A percentile compares a stretch with the other conserved stretches of the same genome.
These are phyloP conservation scores for Karalla daura DNA, from an alignment of 2,797 vertebrate species.

Conservation along the genomic window DNA sequence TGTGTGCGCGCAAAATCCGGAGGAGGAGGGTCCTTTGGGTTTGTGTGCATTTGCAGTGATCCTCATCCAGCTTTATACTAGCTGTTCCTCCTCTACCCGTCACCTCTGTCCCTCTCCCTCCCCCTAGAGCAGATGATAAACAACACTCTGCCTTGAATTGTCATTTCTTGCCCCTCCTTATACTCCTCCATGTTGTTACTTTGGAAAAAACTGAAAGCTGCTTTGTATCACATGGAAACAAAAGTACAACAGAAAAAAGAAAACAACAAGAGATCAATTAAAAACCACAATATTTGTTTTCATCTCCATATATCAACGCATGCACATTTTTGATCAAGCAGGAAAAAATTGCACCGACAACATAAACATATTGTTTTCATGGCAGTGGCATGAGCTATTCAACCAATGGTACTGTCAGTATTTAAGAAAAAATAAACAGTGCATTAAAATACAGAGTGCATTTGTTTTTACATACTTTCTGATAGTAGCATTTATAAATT, in stretches of 20 bases:
- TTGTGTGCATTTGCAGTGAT: slow-evolving; percentile 64
- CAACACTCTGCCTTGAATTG: slow-evolving; percentile 45
- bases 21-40: slow-evolving; percentile 51
- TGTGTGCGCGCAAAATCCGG: slow-evolving; percentile 7
- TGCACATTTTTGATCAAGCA: slow-evolving; percentile 81
- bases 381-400: slow-evolving; percentile 84
- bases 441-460: slow-evolving; percentile 84
- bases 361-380: slow-evolving; percentile 77
- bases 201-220: slow-evolving; percentile 47
- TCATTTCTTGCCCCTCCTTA: slow-evolving; percentile 15
- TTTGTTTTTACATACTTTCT: slow-evolving; percentile 74
- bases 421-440: slow-evolving; percentile 77
- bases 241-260: slow-evolving; percentile 66
- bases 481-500: slow-evolving; percentile 52
- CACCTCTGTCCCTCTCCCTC: slow-evolving; percentile 37
- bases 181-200: slow-evolving; percentile 37
- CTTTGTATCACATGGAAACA: slow-evolving; percentile 68
- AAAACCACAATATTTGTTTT: slow-evolving; percentile 78
- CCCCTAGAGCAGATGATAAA: slow-evolving; percentile 53
- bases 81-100: slow-evolving; percentile 43
- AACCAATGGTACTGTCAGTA: slow-evolving; percentile 70
- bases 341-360: slow-evolving; percentile 78
- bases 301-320: slow-evolving; percentile 81
- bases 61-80: slow-evolving; percentile 55
- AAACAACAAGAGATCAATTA: slow-evolving; percentile 73